These are phyloP conservation scores for Osmerus eperlanus DNA, from an alignment of 2,113 vertebrate species.

Conservation along the genomic window DNA sequence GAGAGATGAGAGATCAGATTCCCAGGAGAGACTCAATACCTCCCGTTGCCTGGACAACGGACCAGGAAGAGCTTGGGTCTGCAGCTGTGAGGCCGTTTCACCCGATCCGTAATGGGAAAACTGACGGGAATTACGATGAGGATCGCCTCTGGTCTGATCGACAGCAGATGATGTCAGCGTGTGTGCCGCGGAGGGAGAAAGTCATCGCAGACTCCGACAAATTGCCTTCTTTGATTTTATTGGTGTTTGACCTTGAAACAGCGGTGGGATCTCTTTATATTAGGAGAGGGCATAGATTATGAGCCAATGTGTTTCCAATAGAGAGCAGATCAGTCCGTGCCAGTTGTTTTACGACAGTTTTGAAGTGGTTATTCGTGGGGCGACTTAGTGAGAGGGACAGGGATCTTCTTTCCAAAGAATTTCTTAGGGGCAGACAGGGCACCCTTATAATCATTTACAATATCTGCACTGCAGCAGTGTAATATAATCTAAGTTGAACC, in stretches of 20 bases:
- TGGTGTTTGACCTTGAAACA: slow-evolving; percentile 63
- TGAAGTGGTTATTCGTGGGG: slow-evolving; percentile 60
- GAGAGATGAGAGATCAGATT: slow-evolving; percentile 16
- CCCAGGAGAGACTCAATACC: background rate
- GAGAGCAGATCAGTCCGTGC: slow-evolving; percentile 44
- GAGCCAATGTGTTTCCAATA: slow-evolving; percentile 67
- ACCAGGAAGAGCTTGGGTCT: slow-evolving; percentile 24
- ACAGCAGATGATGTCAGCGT: slow-evolving; percentile 47
- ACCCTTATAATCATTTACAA: slow-evolving; percentile 61
- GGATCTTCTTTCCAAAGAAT: slow-evolving; percentile 59
- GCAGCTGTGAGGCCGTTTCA: slow-evolving; percentile 26
- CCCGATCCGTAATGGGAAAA: slow-evolving; percentile 18
- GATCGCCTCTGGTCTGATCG: slow-evolving; percentile 18
- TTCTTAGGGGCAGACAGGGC: slow-evolving; percentile 45
- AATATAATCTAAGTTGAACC: slow-evolving; percentile 45
- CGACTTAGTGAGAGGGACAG: slow-evolving; percentile 48
- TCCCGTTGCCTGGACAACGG: slow-evolving; percentile 27
- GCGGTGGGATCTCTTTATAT: slow-evolving; percentile 47
- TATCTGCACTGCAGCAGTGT: slow-evolving; percentile 34
- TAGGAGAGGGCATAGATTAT: slow-evolving; percentile 53
- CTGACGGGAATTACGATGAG: slow-evolving; percentile 9
- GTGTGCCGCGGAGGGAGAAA: slow-evolving; percentile 5
- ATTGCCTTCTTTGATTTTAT: slow-evolving; percentile 66
- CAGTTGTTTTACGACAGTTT: slow-evolving; percentile 47
- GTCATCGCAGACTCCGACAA: slow-evolving; percentile 52